Conservation (phyloP, 2,888 invertebrate species). For the Dusona sp. region DNA sequence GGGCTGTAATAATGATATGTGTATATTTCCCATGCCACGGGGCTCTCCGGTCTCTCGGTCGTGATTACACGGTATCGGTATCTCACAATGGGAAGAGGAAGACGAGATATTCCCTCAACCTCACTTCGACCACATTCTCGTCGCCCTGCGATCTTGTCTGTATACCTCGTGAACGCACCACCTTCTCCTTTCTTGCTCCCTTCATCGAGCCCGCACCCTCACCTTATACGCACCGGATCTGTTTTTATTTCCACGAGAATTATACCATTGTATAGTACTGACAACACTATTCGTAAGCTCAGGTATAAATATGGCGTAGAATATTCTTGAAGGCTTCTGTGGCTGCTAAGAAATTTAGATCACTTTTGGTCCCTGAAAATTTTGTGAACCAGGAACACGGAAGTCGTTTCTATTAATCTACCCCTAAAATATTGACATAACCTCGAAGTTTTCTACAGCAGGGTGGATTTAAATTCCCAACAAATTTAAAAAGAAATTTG, state of each 20-base stretch:
- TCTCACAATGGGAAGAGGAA: slow-evolving; percentile 77
- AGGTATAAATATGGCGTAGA: background rate
- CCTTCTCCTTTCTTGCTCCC: slow-evolving; percentile 46
- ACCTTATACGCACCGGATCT: slow-evolving; percentile 38
- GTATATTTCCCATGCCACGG: slow-evolving; percentile 80
- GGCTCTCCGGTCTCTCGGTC: slow-evolving; percentile 62
- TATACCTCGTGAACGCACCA: slow-evolving; percentile 36
- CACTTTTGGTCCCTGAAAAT: background rate
- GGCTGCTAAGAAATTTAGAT: background rate
- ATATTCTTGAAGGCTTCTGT: background rate
- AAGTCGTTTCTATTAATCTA: background rate
- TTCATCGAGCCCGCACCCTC: slow-evolving; percentile 52
- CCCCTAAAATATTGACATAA: background rate
- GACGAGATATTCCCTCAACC: slow-evolving; percentile 68
- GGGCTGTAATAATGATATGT: slow-evolving; percentile 78
- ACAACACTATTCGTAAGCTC: slow-evolving; percentile 1
- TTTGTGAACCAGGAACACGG: background rate
- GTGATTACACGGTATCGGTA: slow-evolving; percentile 82
- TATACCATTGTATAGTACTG: slow-evolving; percentile 21
- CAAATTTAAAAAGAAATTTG: background rate
- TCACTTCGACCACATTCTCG: slow-evolving; percentile 61
- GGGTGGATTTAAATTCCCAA: background rate
- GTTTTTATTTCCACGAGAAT: slow-evolving; percentile 36
- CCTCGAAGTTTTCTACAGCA: slow-evolving; percentile 1
- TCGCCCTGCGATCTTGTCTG: slow-evolving; percentile 1